A percentile compares a stretch with the other conserved stretches of the same genome.
phyloP scores from a whole-genome alignment of 2,888 invertebrate species.

The Apodemia duryi region DNA sequence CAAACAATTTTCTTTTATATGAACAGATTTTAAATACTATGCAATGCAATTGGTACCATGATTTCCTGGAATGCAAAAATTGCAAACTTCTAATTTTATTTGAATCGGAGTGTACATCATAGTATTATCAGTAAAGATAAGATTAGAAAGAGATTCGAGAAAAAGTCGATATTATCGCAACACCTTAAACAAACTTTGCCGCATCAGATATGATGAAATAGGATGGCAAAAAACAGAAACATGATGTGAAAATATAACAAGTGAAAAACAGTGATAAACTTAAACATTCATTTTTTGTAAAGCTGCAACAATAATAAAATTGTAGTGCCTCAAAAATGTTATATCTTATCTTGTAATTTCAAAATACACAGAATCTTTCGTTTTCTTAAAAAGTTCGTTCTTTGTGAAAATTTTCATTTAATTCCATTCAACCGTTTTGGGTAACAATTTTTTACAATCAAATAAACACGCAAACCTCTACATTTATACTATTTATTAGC shows the following conservation, averaged over 20 bases:
- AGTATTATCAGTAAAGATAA: slow-evolving; percentile 30
- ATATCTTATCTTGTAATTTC: no score
- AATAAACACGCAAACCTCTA: no score
- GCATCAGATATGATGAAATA: slow-evolving; percentile 17
- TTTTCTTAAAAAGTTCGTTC: no score
- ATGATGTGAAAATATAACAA: neutral
- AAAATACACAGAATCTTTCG: no score
- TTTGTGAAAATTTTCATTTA: no score
- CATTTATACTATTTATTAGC: no score
- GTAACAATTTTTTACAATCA: no score
- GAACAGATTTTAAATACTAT: no score
- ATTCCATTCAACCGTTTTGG: no score
- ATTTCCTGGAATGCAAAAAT: slow-evolving; percentile 12
- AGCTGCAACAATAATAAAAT: neutral
- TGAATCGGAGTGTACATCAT: neutral
- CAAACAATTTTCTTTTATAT: no score
- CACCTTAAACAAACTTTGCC: slow-evolving; percentile 19
- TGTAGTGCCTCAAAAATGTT: neutral
- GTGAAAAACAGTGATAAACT: neutral
- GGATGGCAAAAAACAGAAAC: slow-evolving; percentile 9
- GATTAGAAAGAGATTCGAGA: slow-evolving; percentile 28
- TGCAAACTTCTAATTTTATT: slow-evolving; percentile 18
- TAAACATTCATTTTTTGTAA: neutral
- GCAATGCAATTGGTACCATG: no score
- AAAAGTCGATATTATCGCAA: slow-evolving; percentile 26